Base-by-base conservation (phyloP, 2,797 vertebrate species). In the Diplodus sargus region DNA sequence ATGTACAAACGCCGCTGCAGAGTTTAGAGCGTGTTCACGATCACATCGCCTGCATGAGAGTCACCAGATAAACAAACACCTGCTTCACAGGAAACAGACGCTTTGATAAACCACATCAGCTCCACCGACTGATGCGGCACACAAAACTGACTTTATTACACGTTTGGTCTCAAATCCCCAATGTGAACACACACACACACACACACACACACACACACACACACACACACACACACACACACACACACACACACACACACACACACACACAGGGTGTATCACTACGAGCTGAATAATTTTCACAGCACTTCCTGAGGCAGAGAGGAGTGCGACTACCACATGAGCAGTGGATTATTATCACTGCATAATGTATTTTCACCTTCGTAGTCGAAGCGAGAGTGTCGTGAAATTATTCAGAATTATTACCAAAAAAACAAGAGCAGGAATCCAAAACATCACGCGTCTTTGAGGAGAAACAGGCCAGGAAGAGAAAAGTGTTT, bases 291-390 rank as follows among this genome's bases (percentile, higher is more conserved):
- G 72, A 52, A 81, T 76, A 60, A 76, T 79, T 75, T 9, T 68
- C 42, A 22, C 52, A 23, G n/a, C 2, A 0, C 70, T 81, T 88
- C 64, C 76, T 69, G 66, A 76, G 67, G 74, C 52, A 67, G 61
- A 74, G 18, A 70, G 22, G 69, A 74, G 79, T 78, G 76, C 51
- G 59, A 78, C 34, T 65, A 74, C 48, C 75, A 86, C 74, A 81
- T 4, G 42, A 34, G 30, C 64, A 65, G 70, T 69, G 62, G 71
- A 78, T 90, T 87, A 79, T 89, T 91, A 91, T 87, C 89, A 81
- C 88, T 86, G 88, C 89, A 91, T 91, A 90, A 90, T 85, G 74
- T 81, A 25, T 68, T 88, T 88, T 82, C 90, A 87, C 82, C 85
- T 86, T 70, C 11, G 4, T 13, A 56, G 57, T 58, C 74, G 72